phyloP scores from a whole-genome alignment of 2,113 vertebrate species.

The Peromyscus polionotus region DNA sequence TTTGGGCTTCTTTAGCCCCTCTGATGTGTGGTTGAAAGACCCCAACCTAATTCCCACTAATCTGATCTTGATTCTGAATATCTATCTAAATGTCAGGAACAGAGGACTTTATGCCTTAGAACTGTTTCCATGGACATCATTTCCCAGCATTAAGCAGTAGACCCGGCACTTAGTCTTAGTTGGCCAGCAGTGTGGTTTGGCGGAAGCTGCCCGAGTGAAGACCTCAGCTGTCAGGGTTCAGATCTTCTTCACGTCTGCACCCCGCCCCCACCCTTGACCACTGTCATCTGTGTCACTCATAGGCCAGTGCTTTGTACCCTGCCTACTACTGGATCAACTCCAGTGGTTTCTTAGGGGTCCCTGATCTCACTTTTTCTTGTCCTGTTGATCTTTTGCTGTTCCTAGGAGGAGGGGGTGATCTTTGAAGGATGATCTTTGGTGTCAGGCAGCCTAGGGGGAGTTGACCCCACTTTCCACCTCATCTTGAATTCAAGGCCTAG shows the following conservation, averaged over 20 bases:
- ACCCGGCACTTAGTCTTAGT: not conserved
- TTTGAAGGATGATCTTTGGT: not conserved
- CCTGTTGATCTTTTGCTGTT: not conserved
- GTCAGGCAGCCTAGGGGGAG: not conserved
- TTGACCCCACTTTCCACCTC: not conserved
- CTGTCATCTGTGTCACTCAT: not conserved
- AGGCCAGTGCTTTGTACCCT: not conserved
- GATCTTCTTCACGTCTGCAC: not conserved
- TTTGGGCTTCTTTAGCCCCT: not conserved
- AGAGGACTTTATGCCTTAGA: conserved; percentile 44
- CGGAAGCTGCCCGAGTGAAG: not conserved
- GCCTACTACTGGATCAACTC: not conserved
- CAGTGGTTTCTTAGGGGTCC: not conserved
- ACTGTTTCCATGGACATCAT: not conserved
- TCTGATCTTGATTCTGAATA: conserved; percentile 27
- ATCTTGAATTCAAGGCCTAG: accelerated
- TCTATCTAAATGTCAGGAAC: conserved; percentile 52
- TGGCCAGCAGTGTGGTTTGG: accelerated
- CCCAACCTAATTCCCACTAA: conserved; percentile 38
- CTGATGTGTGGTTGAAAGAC: conserved; percentile 30
- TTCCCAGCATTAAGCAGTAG: not conserved
- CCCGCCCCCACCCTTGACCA: not conserved
- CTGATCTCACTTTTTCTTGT: not conserved
- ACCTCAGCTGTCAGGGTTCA: accelerated
- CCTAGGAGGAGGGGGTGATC: too few species aligned